These are phyloP conservation scores for Cardiocondyla obscurior DNA, from an alignment of 1,140 invertebrate species.

Conservation along the genomic window DNA sequence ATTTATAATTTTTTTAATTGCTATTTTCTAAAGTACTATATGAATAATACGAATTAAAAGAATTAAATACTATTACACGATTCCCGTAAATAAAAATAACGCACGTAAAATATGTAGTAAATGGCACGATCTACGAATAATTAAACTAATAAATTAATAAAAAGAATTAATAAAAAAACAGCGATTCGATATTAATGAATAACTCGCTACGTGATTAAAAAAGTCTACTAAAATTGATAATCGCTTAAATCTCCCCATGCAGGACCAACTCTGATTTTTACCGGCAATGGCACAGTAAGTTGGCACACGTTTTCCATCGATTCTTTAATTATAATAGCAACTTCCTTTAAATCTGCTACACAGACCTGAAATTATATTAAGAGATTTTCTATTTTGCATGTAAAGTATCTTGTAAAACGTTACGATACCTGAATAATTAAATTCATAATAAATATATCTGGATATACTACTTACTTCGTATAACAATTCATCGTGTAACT, in stretches of 20 bases:
- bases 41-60: constrained; percentile 29
- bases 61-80: constrained; percentile 19
- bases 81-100: constrained; percentile 37
- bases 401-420: not conserved
- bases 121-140: constrained; percentile 22
- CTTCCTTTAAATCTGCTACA: constrained; percentile 84
- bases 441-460: not conserved
- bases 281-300: constrained; percentile 91
- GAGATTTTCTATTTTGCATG: not conserved
- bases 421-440: not conserved
- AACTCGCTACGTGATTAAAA: not conserved
- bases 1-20: constrained; percentile 14
- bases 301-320: constrained; percentile 92
- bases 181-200: not conserved
- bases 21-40: constrained; percentile 13
- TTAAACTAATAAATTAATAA: constrained; percentile 10
- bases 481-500: constrained; percentile 98
- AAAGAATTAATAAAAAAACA: constrained; percentile 28
- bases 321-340: constrained; percentile 88
- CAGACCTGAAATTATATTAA: constrained; percentile 75
- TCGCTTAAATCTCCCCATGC: constrained; percentile 91
- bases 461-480: constrained; percentile 91
- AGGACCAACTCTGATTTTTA: constrained; percentile 92
- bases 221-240: constrained; percentile 66
- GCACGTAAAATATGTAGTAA: constrained; percentile 13